These are phyloP conservation scores for Chloroclystis v-ata DNA, from an alignment of 2,888 invertebrate genomes.

Conservation along the genomic window DNA sequence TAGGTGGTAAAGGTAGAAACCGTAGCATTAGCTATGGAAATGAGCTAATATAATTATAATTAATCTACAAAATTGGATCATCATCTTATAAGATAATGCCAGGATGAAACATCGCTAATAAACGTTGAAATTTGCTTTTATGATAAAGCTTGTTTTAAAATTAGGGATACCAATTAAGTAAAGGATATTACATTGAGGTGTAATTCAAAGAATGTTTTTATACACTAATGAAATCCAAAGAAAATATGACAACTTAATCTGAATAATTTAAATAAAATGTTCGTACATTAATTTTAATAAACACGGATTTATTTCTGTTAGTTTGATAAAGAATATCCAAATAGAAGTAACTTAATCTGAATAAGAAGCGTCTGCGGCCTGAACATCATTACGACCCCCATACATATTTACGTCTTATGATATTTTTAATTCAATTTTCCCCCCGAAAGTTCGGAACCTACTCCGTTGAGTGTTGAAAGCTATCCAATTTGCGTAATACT, in stretches of 20 bases:
- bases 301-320: slow-evolving; percentile 13
- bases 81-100: slow-evolving; percentile 22
- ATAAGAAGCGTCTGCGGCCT: slow-evolving; percentile 40
- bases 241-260: too few relatives aligned
- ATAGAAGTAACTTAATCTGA: slow-evolving; percentile 43
- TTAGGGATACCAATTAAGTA: slow-evolving; percentile 1
- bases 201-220: too few relatives aligned
- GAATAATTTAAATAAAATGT: not conserved
- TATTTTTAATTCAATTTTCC: slow-evolving; percentile 78
- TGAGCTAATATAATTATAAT: slow-evolving; percentile 57
- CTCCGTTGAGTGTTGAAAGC: slow-evolving; percentile 79
- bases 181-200: too few relatives aligned
- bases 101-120: slow-evolving; percentile 16
- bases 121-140: slow-evolving; percentile 2
- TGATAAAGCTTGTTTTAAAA: slow-evolving; percentile 4
- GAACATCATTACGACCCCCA: slow-evolving; percentile 68
- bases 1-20: slow-evolving; percentile 33
- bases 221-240: too few relatives aligned
- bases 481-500: slow-evolving; percentile 79
- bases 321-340: slow-evolving; percentile 27
- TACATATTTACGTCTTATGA: slow-evolving; percentile 75
- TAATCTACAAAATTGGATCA: slow-evolving; percentile 46
- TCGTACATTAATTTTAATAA: too few relatives aligned
- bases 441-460: slow-evolving; percentile 76
- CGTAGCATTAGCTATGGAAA: slow-evolving; percentile 56